Percentiles rank a stretch among this genome's conserved stretches.
phyloP scores from a whole-genome alignment of 2,888 invertebrate species.

The Rotaria socialis region DNA sequence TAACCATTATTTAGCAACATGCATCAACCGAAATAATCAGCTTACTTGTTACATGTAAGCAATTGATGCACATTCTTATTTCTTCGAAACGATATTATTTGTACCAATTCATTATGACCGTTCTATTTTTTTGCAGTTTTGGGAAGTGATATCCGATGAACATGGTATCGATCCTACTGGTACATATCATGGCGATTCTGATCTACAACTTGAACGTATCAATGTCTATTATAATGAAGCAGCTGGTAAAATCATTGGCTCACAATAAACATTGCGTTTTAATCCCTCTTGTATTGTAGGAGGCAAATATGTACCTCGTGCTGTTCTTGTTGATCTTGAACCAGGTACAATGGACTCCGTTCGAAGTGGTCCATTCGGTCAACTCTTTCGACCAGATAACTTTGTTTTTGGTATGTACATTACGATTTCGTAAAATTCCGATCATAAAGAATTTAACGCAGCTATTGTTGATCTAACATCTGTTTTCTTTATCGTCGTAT shows the following conservation, averaged over 20 bases:
- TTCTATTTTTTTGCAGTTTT: conserved; percentile 49
- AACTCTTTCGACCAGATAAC: conserved; percentile 89
- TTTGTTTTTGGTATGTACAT: conserved; percentile 71
- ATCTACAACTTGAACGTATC: conserved; percentile 51
- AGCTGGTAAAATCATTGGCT: conserved; percentile 47
- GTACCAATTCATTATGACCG: neutral
- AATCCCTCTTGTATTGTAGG: conserved; percentile 36
- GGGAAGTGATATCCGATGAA: conserved; percentile 57
- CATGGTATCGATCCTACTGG: conserved; percentile 56
- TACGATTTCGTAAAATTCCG: no score
- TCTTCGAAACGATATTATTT: no score
- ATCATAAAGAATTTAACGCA: no score
- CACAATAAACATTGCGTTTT: neutral
- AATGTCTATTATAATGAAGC: conserved; percentile 88
- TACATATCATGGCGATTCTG: conserved; percentile 53
- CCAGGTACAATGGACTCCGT: conserved; percentile 97
- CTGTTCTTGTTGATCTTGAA: conserved; percentile 86
- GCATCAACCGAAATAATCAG: no score
- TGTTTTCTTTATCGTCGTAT: neutral
- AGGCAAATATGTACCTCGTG: conserved; percentile 87
- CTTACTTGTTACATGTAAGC: no score
- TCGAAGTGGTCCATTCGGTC: conserved; percentile 85
- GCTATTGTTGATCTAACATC: no score
- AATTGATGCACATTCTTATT: no score
- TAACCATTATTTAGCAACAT: no score